Percentiles rank a stretch among this genome's conserved stretches.
Conservation (phyloP, 1,140 invertebrate genomes). For the Linepithema humile region DNA sequence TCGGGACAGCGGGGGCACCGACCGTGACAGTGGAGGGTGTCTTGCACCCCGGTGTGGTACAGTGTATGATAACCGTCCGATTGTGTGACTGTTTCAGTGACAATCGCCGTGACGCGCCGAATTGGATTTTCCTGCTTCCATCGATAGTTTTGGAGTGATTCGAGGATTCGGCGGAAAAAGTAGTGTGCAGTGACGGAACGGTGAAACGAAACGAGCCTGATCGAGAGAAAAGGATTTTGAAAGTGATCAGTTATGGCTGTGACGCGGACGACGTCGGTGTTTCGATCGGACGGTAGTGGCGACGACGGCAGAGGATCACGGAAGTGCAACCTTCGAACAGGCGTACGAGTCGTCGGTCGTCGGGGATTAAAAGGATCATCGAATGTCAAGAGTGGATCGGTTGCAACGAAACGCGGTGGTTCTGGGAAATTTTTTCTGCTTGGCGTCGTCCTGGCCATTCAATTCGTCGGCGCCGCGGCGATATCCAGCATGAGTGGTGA, state of each 20-base stretch:
- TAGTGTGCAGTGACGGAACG: background rate
- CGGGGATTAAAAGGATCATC: background rate
- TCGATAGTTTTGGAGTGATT: too few species aligned
- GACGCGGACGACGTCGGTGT: background rate
- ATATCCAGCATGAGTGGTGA: conserved; percentile 59
- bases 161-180: background rate
- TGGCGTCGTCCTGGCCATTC: conserved; percentile 44
- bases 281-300: background rate
- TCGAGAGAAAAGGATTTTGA: background rate
- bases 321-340: background rate
- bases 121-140: too few species aligned
- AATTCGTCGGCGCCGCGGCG: conserved; percentile 33
- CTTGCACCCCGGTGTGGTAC: background rate
- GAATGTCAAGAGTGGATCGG: background rate
- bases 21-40: background rate
- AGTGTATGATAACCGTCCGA: background rate
- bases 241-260: conserved; percentile 28
- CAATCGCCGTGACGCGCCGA: background rate
- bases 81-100: conserved; percentile 17
- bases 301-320: conserved; percentile 14
- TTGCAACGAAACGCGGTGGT: background rate
- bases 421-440: conserved; percentile 41
- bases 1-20: background rate
- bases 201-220: background rate
- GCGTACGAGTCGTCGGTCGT: background rate